Base-by-base conservation (phyloP, 1,140 invertebrate genomes). In the Palaemon carinicauda region DNA sequence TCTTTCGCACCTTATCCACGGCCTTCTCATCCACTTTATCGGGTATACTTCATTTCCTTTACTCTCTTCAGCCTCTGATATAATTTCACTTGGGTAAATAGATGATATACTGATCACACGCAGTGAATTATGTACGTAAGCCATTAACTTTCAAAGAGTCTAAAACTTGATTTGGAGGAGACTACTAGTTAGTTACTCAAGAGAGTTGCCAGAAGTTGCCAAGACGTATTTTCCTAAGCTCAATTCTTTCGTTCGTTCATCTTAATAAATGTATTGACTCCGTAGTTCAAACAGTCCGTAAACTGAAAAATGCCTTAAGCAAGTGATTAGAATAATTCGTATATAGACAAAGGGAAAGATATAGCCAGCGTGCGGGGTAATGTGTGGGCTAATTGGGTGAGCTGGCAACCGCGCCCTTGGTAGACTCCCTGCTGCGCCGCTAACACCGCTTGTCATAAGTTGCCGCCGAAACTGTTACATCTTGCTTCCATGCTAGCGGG, bases 381-480 rank as follows among this genome's bases (percentile, higher is more conserved):
- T 17, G 52, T 7, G 12, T 3, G 31, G 21, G 56, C 29, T n/a
- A 3, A 27, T 29, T 73, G 0, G 41, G 41, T 53, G 81, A 51
- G 82, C 79, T 77, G 82, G 75, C 69, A 86, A 80, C 31, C 50
- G 41, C 60, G 24, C 65, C 77, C 77, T 78, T 31, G 73, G 12
- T 60, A 73, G 83, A 69, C 83, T 86, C 83, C 83, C 83, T 56
- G 83, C 83, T 80, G 83, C 24, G 83, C 83, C 60, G 56, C 83
- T 86, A 80, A 86, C 83, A 80, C 65, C 51, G 83, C 83, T 86
- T 86, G 83, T 86, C 83, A 86, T 86, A 86, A 86, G 83, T 77
- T 86, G 83, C 77, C 77, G 77, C 83, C 51, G 69, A 77, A 21
- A 24, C 50, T 74, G 83, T 86, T 86, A 86, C 83, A 78, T 86